Conservation (phyloP, 2,797 vertebrate genomes). For the Thalassophryne amazonica region DNA sequence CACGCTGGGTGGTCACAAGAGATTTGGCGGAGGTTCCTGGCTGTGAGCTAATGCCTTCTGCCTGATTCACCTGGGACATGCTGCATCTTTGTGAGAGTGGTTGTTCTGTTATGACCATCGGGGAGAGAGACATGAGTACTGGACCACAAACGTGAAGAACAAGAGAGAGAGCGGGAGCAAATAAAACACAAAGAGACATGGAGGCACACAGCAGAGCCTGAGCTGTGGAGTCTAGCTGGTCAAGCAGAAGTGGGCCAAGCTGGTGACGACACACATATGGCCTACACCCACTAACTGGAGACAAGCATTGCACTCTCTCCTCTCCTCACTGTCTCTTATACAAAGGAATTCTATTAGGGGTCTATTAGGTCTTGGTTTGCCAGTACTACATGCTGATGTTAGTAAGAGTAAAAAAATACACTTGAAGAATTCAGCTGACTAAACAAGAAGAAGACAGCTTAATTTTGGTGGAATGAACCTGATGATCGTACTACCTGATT, state of each 20-base stretch:
- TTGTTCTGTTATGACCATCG: slow-evolving; percentile 20
- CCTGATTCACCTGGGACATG: slow-evolving; percentile 57
- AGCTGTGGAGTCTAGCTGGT: slow-evolving; percentile 56
- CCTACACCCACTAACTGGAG: slow-evolving; percentile 44
- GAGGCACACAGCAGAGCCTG: slow-evolving; percentile 47
- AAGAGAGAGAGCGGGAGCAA: slow-evolving; percentile 18
- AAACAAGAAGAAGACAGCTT: slow-evolving; percentile 41
- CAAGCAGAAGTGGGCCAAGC: slow-evolving; percentile 74
- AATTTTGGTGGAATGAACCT: slow-evolving; percentile 27
- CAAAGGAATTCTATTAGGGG: slow-evolving; percentile 13
- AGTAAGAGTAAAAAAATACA: slow-evolving; percentile 54
- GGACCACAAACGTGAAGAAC: slow-evolving; percentile 30
- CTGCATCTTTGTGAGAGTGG: slow-evolving; percentile 13
- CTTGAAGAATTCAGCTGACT: slow-evolving; percentile 52
- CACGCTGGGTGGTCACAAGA: slow-evolving; percentile 41
- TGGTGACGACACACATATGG: slow-evolving; percentile 65
- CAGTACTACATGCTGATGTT: slow-evolving; percentile 47
- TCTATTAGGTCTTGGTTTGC: slow-evolving; percentile 27
- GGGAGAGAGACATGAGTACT: slow-evolving; percentile 27
- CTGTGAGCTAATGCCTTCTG: slow-evolving; percentile 44
- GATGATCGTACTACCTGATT: too few relatives aligned
- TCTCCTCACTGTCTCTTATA: background rate
- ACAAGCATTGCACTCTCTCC: slow-evolving; percentile 19
- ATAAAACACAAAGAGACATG: slow-evolving; percentile 56
- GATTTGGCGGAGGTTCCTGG: slow-evolving; percentile 20